Evolutionary conservation across 2,888 invertebrate species (phyloP).

Genomic region (Boloria selene): DNA sequence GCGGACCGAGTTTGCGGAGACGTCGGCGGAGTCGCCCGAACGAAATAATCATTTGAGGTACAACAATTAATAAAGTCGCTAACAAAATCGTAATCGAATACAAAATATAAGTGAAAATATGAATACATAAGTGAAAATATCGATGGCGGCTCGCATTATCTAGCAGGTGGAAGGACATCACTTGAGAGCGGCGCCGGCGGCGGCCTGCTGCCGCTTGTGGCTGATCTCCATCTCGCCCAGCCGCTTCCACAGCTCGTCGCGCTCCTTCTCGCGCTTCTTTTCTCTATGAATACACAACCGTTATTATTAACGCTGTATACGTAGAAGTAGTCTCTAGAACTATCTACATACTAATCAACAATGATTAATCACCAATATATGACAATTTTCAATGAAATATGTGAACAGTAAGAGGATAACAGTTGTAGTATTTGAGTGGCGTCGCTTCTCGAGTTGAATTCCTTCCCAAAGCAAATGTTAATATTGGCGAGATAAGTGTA

Average conservation of each 20-base stretch:
- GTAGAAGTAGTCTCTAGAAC: no score
- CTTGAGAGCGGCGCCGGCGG: conserved; percentile 54
- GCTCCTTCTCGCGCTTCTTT: conserved; percentile 98
- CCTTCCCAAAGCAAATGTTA: no score
- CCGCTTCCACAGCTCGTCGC: conserved; percentile 98
- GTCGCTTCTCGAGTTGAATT: no score
- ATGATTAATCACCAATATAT: no score
- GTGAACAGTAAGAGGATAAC: no score
- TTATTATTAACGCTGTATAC: neutral
- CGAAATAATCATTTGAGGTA: conserved; percentile 63
- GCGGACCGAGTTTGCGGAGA: conserved; percentile 33
- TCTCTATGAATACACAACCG: conserved; percentile 79
- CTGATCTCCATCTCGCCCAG: conserved; percentile 94
- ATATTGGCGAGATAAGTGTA: no score
- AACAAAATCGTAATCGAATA: conserved; percentile 80
- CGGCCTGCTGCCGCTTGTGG: conserved; percentile 77
- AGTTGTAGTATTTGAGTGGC: no score
- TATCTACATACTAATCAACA: no score
- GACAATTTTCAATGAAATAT: no score
- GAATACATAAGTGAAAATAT: conserved; percentile 76
- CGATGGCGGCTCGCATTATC: conserved; percentile 66
- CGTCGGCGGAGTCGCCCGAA: conserved; percentile 51
- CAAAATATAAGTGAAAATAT: conserved; percentile 78
- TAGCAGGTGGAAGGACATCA: conserved; percentile 79
- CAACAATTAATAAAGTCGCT: conserved; percentile 77